These are phyloP conservation scores for Ophion ventricosus DNA, from an alignment of 2,888 invertebrate genomes.

Conservation along the genomic window DNA sequence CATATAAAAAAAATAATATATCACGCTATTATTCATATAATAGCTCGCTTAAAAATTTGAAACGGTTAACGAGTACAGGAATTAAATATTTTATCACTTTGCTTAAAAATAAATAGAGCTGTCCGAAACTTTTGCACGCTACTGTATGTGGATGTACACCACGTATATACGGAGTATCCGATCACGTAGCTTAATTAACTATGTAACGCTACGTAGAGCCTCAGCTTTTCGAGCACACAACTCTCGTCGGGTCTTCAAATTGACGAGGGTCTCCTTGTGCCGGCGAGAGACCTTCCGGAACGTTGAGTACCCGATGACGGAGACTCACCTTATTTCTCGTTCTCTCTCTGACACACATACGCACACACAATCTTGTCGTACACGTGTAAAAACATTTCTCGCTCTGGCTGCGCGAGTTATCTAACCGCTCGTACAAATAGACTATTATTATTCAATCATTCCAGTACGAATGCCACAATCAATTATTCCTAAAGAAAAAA, in stretches of 20 bases:
- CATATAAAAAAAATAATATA: no score
- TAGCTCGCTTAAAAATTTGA: no score
- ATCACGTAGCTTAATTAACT: constrained; percentile 63
- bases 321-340: constrained; percentile 21
- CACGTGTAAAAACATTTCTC: constrained; percentile 3
- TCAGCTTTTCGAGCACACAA: constrained; percentile 34
- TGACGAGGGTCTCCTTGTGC: constrained; percentile 58
- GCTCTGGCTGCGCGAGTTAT: constrained; percentile 23
- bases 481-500: neutral
- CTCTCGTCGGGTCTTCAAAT: constrained; percentile 50
- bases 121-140: neutral
- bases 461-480: neutral
- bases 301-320: constrained; percentile 62
- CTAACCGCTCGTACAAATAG: neutral
- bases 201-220: constrained; percentile 52
- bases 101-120: no score
- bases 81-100: no score
- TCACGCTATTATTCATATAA: no score
- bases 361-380: neutral
- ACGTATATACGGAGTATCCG: constrained; percentile 37
- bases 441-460: neutral
- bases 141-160: neutral
- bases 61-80: no score
- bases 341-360: constrained; percentile 9
- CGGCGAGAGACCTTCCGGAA: constrained; percentile 58